Conservation (phyloP, 2,113 vertebrate genomes). For the Macaca nemestrina region DNA sequence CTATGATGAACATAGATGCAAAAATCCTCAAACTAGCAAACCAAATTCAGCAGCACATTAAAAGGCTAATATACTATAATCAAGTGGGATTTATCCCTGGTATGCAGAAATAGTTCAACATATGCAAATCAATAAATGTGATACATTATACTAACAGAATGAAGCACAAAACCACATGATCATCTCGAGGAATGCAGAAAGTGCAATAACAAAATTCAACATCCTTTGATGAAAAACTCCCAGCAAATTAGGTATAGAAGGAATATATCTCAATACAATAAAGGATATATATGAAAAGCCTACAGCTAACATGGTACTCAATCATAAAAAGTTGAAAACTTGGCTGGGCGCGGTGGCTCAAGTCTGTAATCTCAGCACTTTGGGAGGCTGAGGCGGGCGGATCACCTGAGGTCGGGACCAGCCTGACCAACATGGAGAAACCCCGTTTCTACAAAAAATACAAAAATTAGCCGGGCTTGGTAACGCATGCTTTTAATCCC, state of each 20-base stretch:
- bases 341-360: too few relatives aligned
- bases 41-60: not conserved
- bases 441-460: too few relatives aligned
- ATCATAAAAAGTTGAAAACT: not conserved
- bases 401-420: too few relatives aligned
- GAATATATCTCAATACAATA: not conserved
- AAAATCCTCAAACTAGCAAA: not conserved
- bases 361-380: too few relatives aligned
- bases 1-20: not conserved
- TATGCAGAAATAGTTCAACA: not conserved
- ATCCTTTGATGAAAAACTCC: not conserved
- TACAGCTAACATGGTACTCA: not conserved
- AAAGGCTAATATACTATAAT: not conserved
- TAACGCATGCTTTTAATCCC: too few relatives aligned
- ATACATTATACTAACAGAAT: not conserved
- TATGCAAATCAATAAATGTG: not conserved
- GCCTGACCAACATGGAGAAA: too few relatives aligned
- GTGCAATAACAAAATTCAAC: not conserved
- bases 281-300: not conserved
- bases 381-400: too few relatives aligned
- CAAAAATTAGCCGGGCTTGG: too few relatives aligned
- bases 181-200: not conserved
- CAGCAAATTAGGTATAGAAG: not conserved
- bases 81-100: not conserved
- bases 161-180: not conserved